Evolutionary conservation across 2,888 invertebrate species (phyloP), one percentile per base, ranked within the genome.

Genomic region (Caenorhabditis macrosperma): DNA sequence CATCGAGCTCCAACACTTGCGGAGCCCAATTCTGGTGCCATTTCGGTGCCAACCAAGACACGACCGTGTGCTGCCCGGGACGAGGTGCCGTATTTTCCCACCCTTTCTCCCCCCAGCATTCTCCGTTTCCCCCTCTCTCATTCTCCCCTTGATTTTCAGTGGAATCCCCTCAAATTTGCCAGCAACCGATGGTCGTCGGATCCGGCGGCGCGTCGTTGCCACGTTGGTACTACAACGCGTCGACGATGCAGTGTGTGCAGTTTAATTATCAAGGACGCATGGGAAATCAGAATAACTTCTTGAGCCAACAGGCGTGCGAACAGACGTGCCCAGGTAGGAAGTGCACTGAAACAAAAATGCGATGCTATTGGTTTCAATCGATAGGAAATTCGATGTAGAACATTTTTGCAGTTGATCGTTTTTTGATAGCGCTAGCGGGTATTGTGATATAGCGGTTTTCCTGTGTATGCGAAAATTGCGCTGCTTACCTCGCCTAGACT

Each of bases 31-130:
- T 72, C 69, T 88, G 89, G 89, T 90, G 90, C 78, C 90, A 90
- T 72, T 78, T 90, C 50, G 90, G 90, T 2, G 87, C 89, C 44
- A 84, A 82, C 12, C 82, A 82, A 0, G 86, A 88, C 35, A 89
- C 90, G 1, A 90, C 90, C 4, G 86, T 91, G 4, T 90, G 90
- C 81, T 90, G 90, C 80, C 90, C 90, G 12, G 88, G 88, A 72
- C 79, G 87, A 83, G 87, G 87, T 87, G 52, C 17, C n/a, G n/a
- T n/a, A 55, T 26, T 24, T 48, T 35, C 30, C 3, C 48, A 5
- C 3, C 61, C 26, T 15, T 5, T 12, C 15, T n/a, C 28, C 28
- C 52, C 20, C 46, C 9, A 17, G 3, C 20, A 10, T n/a, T 26
- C 6, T n/a, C 28, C 30, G 4, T 28, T 30, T 3, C 10, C 4